These are phyloP conservation scores for Coccyzus lansbergi DNA, from an alignment of 2,797 vertebrate species.

Conservation along the genomic window DNA sequence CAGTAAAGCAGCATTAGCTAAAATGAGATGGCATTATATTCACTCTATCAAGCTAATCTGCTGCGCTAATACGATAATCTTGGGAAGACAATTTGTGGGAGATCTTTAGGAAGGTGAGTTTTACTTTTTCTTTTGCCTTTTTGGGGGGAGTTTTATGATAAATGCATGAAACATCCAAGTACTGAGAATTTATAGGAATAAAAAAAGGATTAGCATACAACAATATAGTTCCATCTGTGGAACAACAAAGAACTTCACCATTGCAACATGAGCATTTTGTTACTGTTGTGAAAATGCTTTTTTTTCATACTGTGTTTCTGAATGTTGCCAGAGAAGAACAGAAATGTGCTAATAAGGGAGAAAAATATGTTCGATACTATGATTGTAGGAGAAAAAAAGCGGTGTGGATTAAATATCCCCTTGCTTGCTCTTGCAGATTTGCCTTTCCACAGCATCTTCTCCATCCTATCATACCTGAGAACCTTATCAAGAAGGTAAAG, in stretches of 20 bases:
- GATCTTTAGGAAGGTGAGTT: not conserved
- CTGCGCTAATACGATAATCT: constrained; percentile 8
- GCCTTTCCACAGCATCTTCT: not conserved
- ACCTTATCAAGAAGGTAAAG: not conserved
- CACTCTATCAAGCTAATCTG: constrained; percentile 25
- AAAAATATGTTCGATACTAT: not conserved
- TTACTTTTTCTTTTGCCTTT: not conserved
- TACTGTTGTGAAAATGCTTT: not conserved
- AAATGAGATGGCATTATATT: constrained; percentile 12
- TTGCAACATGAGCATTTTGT: not conserved
- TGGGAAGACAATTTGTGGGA: not conserved
- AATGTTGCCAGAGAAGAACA: not conserved
- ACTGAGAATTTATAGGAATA: not conserved
- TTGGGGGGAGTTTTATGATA: not conserved
- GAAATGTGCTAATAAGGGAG: not conserved
- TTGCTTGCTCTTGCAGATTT: not conserved
- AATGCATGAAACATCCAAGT: not conserved
- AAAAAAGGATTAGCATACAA: not conserved
- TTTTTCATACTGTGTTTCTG: not conserved
- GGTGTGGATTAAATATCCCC: not conserved
- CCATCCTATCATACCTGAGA: not conserved
- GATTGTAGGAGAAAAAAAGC: not conserved
- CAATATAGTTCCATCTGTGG: not conserved
- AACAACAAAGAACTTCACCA: not conserved
- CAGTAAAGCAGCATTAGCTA: constrained; percentile 30